A percentile compares a stretch with the other conserved stretches of the same genome.
These are phyloP conservation scores for Sitta europaea DNA, from an alignment of 2,113 vertebrate genomes.

Conservation along the genomic window DNA sequence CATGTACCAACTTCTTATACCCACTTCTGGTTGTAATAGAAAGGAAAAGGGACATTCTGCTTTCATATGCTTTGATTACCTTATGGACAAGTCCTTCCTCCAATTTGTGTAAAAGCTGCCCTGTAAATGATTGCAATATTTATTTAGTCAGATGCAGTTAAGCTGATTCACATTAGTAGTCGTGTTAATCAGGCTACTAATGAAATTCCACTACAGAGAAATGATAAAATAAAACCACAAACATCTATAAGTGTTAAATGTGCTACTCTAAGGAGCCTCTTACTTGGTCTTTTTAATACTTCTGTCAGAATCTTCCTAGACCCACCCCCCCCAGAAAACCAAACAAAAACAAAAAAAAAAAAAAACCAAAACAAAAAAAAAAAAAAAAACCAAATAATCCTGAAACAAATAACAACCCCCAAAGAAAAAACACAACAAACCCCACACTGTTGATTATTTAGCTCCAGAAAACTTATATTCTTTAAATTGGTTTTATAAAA, in stretches of 20 bases:
- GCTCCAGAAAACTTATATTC: not conserved
- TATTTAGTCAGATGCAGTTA: slow-evolving; percentile 15
- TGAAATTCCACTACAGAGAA: slow-evolving; percentile 6
- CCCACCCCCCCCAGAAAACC: fast-evolving
- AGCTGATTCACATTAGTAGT: not conserved
- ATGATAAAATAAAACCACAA: not conserved
- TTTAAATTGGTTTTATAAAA: not conserved
- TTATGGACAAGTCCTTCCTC: not conserved
- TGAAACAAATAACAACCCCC: fast-evolving
- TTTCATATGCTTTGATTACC: slow-evolving; percentile 26
- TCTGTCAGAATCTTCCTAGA: fast-evolving
- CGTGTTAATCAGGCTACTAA: not conserved
- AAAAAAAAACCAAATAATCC: not conserved
- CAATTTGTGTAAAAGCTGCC: not conserved
- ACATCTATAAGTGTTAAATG: not conserved
- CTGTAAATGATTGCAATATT: not conserved
- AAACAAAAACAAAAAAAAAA: not conserved
- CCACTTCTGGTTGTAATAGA: slow-evolving; percentile 51
- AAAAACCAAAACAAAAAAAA: fast-evolving
- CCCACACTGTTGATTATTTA: not conserved
- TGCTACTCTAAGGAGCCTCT: not conserved
- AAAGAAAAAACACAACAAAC: not conserved
- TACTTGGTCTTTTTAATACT: not conserved
- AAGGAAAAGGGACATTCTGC: slow-evolving; percentile 43
- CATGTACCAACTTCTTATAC: not conserved